Percentiles rank a stretch among this genome's conserved stretches.
Conservation (phyloP, 2,113 vertebrate species). For the Poicephalus gulielmi region DNA sequence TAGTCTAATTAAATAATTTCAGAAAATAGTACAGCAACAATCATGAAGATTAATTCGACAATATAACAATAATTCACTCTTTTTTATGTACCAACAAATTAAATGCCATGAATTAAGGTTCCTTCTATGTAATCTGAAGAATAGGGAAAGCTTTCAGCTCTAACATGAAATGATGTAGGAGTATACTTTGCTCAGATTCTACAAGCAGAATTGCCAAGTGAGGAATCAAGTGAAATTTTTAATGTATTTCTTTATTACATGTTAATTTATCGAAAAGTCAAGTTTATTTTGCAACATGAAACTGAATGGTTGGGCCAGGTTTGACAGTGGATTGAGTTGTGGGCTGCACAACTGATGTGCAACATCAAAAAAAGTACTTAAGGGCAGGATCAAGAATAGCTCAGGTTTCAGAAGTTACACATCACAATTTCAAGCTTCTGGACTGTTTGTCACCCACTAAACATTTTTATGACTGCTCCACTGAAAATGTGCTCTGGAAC, state of each 20-base stretch:
- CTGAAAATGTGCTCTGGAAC: background rate
- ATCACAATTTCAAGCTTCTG: background rate
- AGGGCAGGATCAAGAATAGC: background rate
- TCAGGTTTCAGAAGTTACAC: background rate
- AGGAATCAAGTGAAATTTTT: background rate
- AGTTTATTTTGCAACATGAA: background rate
- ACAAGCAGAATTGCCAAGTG: background rate
- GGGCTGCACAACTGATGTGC: rapidly evolving
- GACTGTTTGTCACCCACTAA: background rate
- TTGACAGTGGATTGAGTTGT: background rate
- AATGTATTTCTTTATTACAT: background rate
- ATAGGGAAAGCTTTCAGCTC: background rate
- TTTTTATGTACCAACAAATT: background rate
- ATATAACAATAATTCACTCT: background rate
- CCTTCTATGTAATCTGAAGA: background rate
- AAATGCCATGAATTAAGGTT: background rate
- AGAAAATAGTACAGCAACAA: background rate
- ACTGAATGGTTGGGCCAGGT: background rate
- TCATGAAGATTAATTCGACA: background rate
- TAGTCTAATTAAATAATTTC: background rate
- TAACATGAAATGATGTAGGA: background rate
- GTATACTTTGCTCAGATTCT: background rate
- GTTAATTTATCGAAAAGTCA: background rate
- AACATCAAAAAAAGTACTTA: background rate
- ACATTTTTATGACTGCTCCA: background rate